Conservation (phyloP, 2,797 vertebrate genomes). For the Diplodus sargus region DNA sequence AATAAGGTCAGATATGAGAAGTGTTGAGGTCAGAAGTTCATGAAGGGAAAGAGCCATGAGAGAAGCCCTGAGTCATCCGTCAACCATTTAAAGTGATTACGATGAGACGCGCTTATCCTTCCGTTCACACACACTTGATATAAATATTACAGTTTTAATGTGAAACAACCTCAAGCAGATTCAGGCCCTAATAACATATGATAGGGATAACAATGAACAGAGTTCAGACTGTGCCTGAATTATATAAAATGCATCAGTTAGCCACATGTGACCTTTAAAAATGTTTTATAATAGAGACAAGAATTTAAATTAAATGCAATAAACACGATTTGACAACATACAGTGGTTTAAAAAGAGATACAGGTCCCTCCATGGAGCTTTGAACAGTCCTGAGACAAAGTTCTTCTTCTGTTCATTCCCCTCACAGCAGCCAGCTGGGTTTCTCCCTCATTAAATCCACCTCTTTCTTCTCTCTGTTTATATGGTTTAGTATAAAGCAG, state of each 20-base stretch:
- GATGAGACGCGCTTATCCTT: conserved; percentile 22
- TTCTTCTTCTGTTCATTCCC: conserved; percentile 40
- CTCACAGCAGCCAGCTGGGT: conserved; percentile 41
- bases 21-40: conserved; percentile 70
- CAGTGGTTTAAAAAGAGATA: not conserved
- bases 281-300: not conserved
- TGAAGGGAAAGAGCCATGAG: conserved; percentile 20
- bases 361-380: not conserved
- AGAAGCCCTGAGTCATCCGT: conserved; percentile 50
- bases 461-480: conserved; percentile 4
- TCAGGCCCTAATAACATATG: conserved; percentile 1
- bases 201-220: not conserved
- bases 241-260: not conserved
- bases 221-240: conserved; percentile 4
- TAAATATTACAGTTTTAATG: conserved; percentile 15
- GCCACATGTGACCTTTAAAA: not conserved
- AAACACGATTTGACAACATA: not conserved
- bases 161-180: not conserved
- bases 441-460: conserved; percentile 3
- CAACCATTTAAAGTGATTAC: conserved; percentile 39
- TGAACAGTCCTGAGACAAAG: conserved; percentile 22
- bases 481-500: conserved; percentile 41
- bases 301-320: not conserved
- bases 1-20: conserved; percentile 37
- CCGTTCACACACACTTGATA: conserved; percentile 24